Evolutionary conservation across 2,113 vertebrate genomes (phyloP), one percentile per base, ranked within the genome.

Genomic region (Neotoma lepida): DNA sequence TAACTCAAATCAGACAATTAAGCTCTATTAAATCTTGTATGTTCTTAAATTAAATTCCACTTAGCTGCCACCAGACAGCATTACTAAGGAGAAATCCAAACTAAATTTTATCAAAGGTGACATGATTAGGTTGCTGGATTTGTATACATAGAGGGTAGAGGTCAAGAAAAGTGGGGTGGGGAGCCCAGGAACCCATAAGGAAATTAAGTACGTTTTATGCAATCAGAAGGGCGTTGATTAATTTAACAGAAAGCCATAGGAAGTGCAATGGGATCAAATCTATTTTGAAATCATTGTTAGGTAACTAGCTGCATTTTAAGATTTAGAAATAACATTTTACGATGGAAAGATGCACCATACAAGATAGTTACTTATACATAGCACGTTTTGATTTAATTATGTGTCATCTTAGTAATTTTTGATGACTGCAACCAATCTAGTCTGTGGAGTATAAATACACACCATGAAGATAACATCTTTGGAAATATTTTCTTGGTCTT

Each of bases 1-100:
- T 63, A 96, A 97, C 89, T 93, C 61, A 97, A 97, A 97, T 95
- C 30, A 66, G 81, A 86, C 85, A 96, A 96, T 96, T 97, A 94
- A 97, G 89, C 90, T 97, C 89, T 73, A 96, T 76, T 94, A 86
- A 94, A 93, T 91, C 95, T 95, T 97, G 71, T 78, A 70, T 82
- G 96, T 96, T 91, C 94, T 97, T 82, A 93, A 84, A 96, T 96
- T 97, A 93, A 97, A 95, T 93, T 97, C 82, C 46, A 82, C 86
- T 96, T 96, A 97, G 96, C 85, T 96, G 78, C 78, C 76, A 92
- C 6, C 95, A 95, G 92, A 92, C 63, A 78, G 35, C 93, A 95
- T 88, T 95, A 93, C 77, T 92, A 91, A 41, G 49, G 22, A 89
- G 91, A 95, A 94, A 95, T 89, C 58, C 77, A 96, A 97, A 97